Percentiles rank a stretch among this genome's conserved stretches.
Evolutionary conservation across 2,797 vertebrate genomes (phyloP).

Genomic region (Phrynocephalus forsythii): DNA sequence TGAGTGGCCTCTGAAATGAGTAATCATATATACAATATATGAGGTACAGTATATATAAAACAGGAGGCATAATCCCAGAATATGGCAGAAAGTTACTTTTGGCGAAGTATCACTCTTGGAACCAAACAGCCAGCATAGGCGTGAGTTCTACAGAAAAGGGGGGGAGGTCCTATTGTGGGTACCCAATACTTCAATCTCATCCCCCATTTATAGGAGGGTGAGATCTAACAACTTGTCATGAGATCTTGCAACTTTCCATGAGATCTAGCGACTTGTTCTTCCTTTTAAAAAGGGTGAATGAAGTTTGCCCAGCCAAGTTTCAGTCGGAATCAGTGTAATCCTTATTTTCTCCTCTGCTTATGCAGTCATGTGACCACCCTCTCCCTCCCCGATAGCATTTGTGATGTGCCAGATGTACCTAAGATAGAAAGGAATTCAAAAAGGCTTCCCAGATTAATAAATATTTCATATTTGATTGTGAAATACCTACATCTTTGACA

Average conservation of each 20-base stretch:
- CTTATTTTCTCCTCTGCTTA: background rate
- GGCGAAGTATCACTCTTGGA: no score
- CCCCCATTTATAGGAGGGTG: no score
- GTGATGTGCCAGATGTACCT: conserved; percentile 8
- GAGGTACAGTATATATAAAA: no score
- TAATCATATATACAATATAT: no score
- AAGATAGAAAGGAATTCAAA: conserved; percentile 32
- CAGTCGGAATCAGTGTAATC: background rate
- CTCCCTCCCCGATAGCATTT: background rate
- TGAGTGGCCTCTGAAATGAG: no score
- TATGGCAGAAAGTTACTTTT: no score
- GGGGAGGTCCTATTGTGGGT: no score
- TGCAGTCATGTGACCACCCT: background rate
- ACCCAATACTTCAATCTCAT: no score
- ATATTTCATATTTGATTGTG: conserved; percentile 47
- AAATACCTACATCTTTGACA: conserved; percentile 37
- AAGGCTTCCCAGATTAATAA: conserved; percentile 40
- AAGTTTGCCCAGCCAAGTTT: background rate
- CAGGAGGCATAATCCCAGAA: no score
- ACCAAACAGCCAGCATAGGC: no score
- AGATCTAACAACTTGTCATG: background rate
- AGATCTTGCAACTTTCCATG: background rate
- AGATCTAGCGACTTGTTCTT: background rate
- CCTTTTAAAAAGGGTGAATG: background rate
- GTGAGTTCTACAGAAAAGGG: no score